These are phyloP conservation scores for Halictus rubicundus DNA, from an alignment of 1,140 invertebrate genomes.

Conservation along the genomic window DNA sequence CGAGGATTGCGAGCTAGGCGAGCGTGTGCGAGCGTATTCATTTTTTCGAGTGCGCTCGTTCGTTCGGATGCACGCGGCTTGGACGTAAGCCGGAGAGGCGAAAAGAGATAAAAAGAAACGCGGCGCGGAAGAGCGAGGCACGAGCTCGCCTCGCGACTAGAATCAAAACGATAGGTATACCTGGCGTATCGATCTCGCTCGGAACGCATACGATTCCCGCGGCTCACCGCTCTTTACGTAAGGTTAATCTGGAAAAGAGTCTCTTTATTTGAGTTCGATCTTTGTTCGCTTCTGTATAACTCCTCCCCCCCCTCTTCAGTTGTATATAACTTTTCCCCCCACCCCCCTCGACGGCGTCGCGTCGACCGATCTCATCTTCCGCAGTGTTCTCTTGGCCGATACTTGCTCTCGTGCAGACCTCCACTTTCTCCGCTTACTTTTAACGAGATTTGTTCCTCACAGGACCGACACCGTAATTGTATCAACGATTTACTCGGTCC, in stretches of 20 bases:
- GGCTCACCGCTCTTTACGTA: constrained; percentile 22
- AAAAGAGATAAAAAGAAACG: constrained; percentile 10
- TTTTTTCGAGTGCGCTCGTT: constrained; percentile 27
- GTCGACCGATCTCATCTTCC: constrained; percentile 4
- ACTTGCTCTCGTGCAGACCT: constrained; percentile 24
- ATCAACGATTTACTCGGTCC: constrained; percentile 29
- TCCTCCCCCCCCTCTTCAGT: background rate
- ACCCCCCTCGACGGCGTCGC: background rate
- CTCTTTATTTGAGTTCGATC: constrained; percentile 35
- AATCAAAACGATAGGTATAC: constrained; percentile 26
- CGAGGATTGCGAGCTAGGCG: constrained; percentile 1
- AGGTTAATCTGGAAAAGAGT: constrained; percentile 41
- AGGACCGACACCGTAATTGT: constrained; percentile 7
- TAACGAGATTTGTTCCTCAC: constrained; percentile 46
- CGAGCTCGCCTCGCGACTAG: constrained; percentile 1
- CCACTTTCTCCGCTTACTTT: constrained; percentile 27
- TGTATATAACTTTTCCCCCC: background rate
- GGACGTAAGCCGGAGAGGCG: constrained; percentile 8
- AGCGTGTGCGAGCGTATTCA: constrained; percentile 2
- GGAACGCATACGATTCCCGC: constrained; percentile 11
- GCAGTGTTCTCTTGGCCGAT: constrained; percentile 17
- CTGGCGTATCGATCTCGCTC: constrained; percentile 30
- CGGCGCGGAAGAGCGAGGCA: background rate
- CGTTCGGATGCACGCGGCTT: constrained; percentile 4
- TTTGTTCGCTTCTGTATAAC: constrained; percentile 10